phyloP scores from a whole-genome alignment of 2,797 vertebrate species.

The Percopsis omiscomaycus region DNA sequence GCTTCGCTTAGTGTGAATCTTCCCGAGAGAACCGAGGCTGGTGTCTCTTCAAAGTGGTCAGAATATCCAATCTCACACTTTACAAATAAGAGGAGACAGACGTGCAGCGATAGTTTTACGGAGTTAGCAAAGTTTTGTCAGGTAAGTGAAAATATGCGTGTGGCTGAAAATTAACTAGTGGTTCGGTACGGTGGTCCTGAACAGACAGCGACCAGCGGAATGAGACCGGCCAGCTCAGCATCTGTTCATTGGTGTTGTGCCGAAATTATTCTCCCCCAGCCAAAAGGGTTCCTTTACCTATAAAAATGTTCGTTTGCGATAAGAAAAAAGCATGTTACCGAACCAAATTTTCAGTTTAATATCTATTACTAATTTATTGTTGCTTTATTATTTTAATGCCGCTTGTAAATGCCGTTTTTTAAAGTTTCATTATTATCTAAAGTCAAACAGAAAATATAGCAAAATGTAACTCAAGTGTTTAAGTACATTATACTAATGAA shows the following conservation, averaged over 20 bases:
- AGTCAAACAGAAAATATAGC: no score
- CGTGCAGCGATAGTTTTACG: slow-evolving; percentile 5
- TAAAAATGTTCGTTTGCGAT: no score
- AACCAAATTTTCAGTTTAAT: no score
- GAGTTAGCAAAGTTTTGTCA: slow-evolving; percentile 23
- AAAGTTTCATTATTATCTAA: no score
- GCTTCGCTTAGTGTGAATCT: slow-evolving; percentile 30
- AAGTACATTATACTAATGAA: not conserved
- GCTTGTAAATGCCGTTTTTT: no score
- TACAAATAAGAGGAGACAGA: not conserved
- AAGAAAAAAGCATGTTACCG: no score
- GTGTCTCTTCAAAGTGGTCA: slow-evolving; percentile 42
- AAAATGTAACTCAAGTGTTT: not conserved
- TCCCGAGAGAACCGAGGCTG: slow-evolving; percentile 17
- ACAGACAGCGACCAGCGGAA: slow-evolving; percentile 74
- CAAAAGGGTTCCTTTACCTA: no score
- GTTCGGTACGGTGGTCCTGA: slow-evolving; percentile 72
- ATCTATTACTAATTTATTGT: no score
- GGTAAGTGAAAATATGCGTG: not conserved
- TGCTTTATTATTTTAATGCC: no score
- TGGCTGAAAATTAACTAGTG: slow-evolving; percentile 22
- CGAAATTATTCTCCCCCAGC: no score
- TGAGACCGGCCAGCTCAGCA: slow-evolving; percentile 5
- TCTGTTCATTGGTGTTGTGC: no score
- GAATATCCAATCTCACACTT: slow-evolving; percentile 2